phyloP scores from a whole-genome alignment of 2,113 vertebrate species.

The Calyptomena viridis region DNA sequence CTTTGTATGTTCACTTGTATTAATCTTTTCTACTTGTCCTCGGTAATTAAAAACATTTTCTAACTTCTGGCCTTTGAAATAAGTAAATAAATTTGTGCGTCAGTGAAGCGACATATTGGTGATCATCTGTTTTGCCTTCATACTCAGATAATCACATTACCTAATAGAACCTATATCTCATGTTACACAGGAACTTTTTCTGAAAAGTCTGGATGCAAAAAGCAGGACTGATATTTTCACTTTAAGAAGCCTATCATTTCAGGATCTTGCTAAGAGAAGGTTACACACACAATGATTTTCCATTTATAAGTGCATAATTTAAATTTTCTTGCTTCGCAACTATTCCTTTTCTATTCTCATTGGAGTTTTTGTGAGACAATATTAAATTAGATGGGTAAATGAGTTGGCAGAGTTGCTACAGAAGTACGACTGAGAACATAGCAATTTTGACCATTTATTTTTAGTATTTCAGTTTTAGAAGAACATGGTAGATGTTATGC shows the following conservation, averaged over 20 bases:
- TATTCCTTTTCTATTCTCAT: not conserved
- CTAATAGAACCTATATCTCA: no score
- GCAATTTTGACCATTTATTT: not conserved
- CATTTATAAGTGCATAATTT: not conserved
- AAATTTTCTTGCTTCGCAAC: not conserved
- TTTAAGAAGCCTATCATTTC: not conserved
- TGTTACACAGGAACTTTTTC: not conserved
- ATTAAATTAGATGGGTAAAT: not conserved
- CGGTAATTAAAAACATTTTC: not conserved
- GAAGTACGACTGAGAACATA: not conserved
- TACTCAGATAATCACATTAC: not conserved
- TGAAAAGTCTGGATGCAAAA: not conserved
- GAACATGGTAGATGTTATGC: not conserved
- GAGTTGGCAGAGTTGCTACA: not conserved
- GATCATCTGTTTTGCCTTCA: not conserved
- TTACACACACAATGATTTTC: not conserved
- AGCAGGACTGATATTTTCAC: not conserved
- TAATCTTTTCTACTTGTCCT: not conserved
- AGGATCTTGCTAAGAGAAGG: not conserved
- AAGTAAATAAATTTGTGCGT: not conserved
- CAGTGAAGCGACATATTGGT: not conserved
- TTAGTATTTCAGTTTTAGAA: not conserved
- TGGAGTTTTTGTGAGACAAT: not conserved
- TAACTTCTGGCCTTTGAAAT: not conserved
- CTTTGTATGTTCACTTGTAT: not conserved